Evolutionary conservation across 1,140 invertebrate genomes (phyloP).

Genomic region (Drosophila jambulina): DNA sequence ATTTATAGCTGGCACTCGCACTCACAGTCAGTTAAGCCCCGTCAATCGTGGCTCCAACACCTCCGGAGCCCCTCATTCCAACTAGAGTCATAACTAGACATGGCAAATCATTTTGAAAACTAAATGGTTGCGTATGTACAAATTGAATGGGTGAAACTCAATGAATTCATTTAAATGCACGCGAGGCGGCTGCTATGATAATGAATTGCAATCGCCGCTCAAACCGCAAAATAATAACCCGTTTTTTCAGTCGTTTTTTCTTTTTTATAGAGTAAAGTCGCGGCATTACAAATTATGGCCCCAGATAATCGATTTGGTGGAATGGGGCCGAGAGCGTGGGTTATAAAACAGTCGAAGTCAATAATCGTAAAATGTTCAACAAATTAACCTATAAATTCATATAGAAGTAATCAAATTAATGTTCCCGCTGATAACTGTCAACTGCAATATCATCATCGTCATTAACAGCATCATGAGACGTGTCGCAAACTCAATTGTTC

Average conservation of each 20-base stretch:
- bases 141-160: conserved; percentile 77
- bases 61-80: conserved; percentile 20
- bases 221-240: conserved; percentile 79
- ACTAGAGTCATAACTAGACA: conserved; percentile 44
- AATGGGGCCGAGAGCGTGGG: conserved; percentile 9
- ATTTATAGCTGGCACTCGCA: conserved; percentile 69
- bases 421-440: conserved; percentile 74
- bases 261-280: conserved; percentile 42
- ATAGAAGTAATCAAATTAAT: conserved; percentile 83
- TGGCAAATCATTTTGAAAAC: conserved; percentile 57
- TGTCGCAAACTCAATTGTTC: conserved; percentile 27
- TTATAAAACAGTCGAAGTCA: conserved; percentile 63
- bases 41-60: conserved; percentile 53
- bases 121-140: conserved; percentile 69
- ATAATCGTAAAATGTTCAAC: conserved; percentile 79
- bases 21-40: conserved; percentile 15
- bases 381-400: conserved; percentile 84
- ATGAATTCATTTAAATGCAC: conserved; percentile 82
- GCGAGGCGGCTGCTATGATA: conserved; percentile 76
- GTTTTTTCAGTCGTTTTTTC: conserved; percentile 44
- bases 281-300: conserved; percentile 67
- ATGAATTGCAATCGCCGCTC: conserved; percentile 77
- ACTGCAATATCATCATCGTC: conserved; percentile 47
- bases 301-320: conserved; percentile 57
- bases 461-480: conserved; percentile 37